Conservation (phyloP, 1,140 invertebrate species). For the Lordiphosa mommai region DNA sequence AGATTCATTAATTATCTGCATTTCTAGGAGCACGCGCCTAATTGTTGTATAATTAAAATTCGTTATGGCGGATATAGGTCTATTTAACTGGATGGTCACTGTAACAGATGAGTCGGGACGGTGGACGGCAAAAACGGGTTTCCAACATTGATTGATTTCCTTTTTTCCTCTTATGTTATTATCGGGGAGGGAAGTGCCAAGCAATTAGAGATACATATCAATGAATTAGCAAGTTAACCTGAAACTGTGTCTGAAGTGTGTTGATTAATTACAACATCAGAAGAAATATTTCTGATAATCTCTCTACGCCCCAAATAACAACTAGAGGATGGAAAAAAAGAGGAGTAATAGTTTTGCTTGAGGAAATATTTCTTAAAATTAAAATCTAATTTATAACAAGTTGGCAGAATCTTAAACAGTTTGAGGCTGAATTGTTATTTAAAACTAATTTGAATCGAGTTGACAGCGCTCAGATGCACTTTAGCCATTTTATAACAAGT, state of each 20-base stretch:
- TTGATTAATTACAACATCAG: slow-evolving; percentile 26
- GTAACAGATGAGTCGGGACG: slow-evolving; percentile 19
- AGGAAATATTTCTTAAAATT: too few species aligned
- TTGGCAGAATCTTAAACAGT: too few species aligned
- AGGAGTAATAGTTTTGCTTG: too few species aligned
- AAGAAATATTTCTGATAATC: neutral
- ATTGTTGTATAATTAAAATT: slow-evolving; percentile 68
- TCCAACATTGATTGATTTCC: slow-evolving; percentile 53
- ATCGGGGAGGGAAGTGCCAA: slow-evolving; percentile 25
- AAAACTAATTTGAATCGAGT: too few species aligned
- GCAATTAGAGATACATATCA: slow-evolving; percentile 25
- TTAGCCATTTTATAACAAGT: too few species aligned
- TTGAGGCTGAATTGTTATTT: too few species aligned
- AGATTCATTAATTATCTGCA: slow-evolving; percentile 55
- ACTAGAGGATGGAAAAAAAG: too few species aligned
- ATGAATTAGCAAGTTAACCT: neutral
- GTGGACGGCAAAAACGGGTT: slow-evolving; percentile 19
- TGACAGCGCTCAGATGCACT: too few species aligned
- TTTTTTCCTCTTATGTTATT: slow-evolving; percentile 14
- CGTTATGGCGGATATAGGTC: slow-evolving; percentile 61
- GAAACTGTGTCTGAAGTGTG: slow-evolving; percentile 27
- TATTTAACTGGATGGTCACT: slow-evolving; percentile 50
- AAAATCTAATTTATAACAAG: too few species aligned
- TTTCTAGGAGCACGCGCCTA: slow-evolving; percentile 51
- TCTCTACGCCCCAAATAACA: too few species aligned